phyloP scores from a whole-genome alignment of 2,113 vertebrate genomes.

The Nibea coibor region DNA sequence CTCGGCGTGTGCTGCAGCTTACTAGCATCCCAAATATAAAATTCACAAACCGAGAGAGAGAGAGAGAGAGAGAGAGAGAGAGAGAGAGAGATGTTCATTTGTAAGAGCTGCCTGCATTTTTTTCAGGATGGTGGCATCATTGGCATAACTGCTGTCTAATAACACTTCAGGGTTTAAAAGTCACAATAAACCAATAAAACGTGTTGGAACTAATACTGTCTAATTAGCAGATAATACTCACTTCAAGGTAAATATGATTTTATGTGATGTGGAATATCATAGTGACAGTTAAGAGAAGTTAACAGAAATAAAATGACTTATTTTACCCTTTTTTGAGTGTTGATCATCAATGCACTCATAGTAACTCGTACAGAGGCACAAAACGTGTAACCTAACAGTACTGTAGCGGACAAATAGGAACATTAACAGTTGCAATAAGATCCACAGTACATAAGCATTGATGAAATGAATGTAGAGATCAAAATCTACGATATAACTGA shows the following conservation, averaged over 20 bases:
- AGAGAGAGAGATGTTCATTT: background rate
- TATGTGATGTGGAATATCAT: background rate
- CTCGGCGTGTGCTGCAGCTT: background rate
- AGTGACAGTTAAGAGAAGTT: background rate
- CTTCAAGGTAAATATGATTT: background rate
- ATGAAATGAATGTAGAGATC: background rate
- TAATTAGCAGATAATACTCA: background rate
- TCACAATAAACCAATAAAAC: background rate
- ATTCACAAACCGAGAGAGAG: background rate
- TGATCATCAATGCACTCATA: too few relatives aligned
- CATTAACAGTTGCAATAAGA: background rate
- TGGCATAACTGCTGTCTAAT: background rate
- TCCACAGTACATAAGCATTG: background rate
- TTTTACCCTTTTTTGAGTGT: too few relatives aligned
- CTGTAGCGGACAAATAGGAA: background rate
- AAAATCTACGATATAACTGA: background rate
- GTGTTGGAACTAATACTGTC: background rate
- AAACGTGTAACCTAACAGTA: background rate
- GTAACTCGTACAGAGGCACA: background rate
- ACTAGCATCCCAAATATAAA: background rate
- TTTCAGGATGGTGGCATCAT: background rate
- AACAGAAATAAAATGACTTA: background rate
- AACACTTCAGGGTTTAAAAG: background rate
- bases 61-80: background rate
- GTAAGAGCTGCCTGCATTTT: background rate